A percentile compares a stretch with the other conserved stretches of the same genome.
phyloP scores from a whole-genome alignment of 1,140 invertebrate genomes.

The Drosophila azteca region DNA sequence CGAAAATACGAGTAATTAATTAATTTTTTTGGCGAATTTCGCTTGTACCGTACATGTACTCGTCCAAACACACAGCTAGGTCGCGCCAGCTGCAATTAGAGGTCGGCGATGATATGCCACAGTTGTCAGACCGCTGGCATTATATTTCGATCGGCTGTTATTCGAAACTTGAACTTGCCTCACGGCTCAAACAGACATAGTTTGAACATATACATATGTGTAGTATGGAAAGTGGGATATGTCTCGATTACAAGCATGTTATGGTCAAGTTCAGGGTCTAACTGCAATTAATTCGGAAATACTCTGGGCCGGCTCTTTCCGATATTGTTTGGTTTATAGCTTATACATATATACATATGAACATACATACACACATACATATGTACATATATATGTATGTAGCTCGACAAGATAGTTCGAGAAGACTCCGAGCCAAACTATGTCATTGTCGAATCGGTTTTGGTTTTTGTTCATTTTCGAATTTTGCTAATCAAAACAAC shows the following conservation, averaged over 20 bases:
- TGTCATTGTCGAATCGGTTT: slow-evolving; percentile 57
- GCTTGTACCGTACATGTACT: neutral
- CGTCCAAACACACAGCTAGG: neutral
- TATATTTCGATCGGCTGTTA: slow-evolving; percentile 2
- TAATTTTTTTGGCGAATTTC: neutral
- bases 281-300: slow-evolving; percentile 15
- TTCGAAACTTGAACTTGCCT: slow-evolving; percentile 25
- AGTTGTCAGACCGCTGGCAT: no score
- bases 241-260: slow-evolving; percentile 4
- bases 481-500: slow-evolving; percentile 43
- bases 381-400: neutral
- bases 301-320: neutral
- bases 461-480: slow-evolving; percentile 6
- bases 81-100: neutral
- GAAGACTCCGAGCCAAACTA: slow-evolving; percentile 49
- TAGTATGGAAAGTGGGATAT: slow-evolving; percentile 16
- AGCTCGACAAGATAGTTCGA: slow-evolving; percentile 35
- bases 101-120: slow-evolving; percentile 4
- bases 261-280: slow-evolving; percentile 60
- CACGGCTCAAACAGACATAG: slow-evolving; percentile 3
- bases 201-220: no score
- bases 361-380: no score
- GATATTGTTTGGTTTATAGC: slow-evolving; percentile 11
- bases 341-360: no score
- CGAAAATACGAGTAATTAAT: neutral